Base-by-base conservation (phyloP, 2,113 vertebrate species). In the cat (Felis catus) region DNA sequence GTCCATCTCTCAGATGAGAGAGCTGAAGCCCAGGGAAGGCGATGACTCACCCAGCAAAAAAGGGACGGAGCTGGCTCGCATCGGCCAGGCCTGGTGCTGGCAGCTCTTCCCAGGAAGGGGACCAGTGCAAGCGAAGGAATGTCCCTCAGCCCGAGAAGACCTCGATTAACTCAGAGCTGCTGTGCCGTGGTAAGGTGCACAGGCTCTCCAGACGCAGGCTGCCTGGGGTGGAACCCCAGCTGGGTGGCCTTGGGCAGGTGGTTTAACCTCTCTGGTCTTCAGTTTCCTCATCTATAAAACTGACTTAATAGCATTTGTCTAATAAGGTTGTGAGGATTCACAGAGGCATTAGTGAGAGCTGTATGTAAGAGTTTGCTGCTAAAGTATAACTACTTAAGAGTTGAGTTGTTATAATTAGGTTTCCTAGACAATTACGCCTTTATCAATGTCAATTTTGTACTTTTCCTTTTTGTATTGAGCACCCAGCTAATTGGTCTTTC, bases 261-360 rank as follows among this genome's bases (percentile, higher is more conserved):
- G 53, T 61, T 68, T 73, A 61, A 45, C 33, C 21, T 92, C 74
- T 82, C 94, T 82, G 51, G 78, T 39, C 66, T 41, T 92, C 79
- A 25, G 91, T 86, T 55, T 89, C n/a, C 53, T 96, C 41, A 25
- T 80, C 39, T 63, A 31, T 71, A 51, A 94, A 94, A 92, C 9
- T 27, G 74, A 48, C 36, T 92, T 80, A 58, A 18, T 4, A 82
- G 61, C 21, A 12, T 51, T 33, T 53, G 9, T 41, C 13, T 96
- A 21, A 45, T 2, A 33, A 25, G 58, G 12, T 27, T n/a, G 10
- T 5, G 33, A 71, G 68, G 27, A 21, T 25, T 36, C 58, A 73
- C 7, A 21, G 55, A 78, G 33, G 25, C 51, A 2, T 16, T 5
- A 25, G 55, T 31, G n/a, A 39, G 82, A 55, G 45, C 74, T 21